Conservation (phyloP, 2,113 vertebrate genomes). For the Hydrolagus affinis region DNA sequence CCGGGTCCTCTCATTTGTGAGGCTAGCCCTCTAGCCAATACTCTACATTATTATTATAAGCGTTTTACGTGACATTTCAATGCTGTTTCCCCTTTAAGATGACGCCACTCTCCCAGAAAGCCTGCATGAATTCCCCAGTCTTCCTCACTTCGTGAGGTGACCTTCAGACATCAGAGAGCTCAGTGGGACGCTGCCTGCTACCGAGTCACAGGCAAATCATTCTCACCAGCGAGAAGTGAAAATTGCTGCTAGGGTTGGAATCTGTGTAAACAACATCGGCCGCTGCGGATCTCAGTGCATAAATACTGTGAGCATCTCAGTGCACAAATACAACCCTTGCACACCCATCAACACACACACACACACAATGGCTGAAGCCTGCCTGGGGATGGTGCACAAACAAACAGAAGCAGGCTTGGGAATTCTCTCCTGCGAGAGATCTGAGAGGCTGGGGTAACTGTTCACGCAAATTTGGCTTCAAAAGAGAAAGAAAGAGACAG, state of each 20-base stretch:
- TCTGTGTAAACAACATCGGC: not conserved
- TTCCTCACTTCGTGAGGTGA: slow-evolving; percentile 17
- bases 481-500: too few relatives aligned
- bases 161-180: slow-evolving; percentile 20
- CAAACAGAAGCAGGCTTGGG: not conserved
- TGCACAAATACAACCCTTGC: too few relatives aligned
- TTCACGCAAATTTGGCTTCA: not conserved
- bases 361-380: not conserved
- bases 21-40: too few relatives aligned
- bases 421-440: not conserved
- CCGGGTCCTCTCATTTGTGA: too few relatives aligned
- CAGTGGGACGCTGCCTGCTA: slow-evolving; percentile 3
- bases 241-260: not conserved
- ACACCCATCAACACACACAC: not conserved
- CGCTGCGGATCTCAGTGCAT: not conserved
- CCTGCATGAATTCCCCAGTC: slow-evolving; percentile 18
- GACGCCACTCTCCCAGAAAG: slow-evolving; percentile 19
- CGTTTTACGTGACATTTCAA: not conserved
- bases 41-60: too few relatives aligned
- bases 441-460: not conserved
- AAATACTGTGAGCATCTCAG: too few relatives aligned
- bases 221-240: not conserved
- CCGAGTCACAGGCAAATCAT: not conserved
- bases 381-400: not conserved
- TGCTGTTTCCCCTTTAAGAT: slow-evolving; percentile 24